phyloP scores from a whole-genome alignment of 1,140 invertebrate genomes.

The Wiebesia pumilae region DNA sequence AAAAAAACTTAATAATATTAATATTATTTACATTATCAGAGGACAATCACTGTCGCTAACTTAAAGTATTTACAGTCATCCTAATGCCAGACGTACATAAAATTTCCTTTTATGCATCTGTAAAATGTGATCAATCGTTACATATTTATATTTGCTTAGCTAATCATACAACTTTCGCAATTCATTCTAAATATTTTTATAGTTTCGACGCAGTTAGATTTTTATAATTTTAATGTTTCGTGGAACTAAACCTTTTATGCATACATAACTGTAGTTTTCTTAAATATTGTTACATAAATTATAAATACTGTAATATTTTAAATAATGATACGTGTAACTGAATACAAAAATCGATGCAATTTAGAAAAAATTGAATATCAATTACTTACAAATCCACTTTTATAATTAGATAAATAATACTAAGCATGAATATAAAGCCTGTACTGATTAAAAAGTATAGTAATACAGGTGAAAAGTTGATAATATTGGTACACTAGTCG shows the following conservation, averaged over 20 bases:
- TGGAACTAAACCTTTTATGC: constrained; percentile 23
- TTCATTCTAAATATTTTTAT: constrained; percentile 39
- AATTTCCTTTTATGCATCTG: constrained; percentile 9
- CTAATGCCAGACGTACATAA: constrained; percentile 43
- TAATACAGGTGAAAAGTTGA: no score
- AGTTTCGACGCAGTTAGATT: constrained; percentile 25
- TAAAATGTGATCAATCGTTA: constrained; percentile 38
- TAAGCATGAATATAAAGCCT: neutral
- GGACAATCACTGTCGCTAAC: constrained; percentile 27
- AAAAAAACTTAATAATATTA: constrained; percentile 26
- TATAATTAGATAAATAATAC: neutral
- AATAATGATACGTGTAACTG: no score
- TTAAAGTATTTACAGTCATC: constrained; percentile 41
- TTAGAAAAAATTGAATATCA: neutral
- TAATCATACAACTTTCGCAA: constrained; percentile 30
- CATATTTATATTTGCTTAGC: constrained; percentile 43
- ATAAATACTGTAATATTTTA: neutral
- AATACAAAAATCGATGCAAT: no score
- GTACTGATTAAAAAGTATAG: neutral
- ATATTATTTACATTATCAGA: constrained; percentile 46
- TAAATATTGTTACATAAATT: neutral
- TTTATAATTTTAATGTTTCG: constrained; percentile 17
- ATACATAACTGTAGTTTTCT: constrained; percentile 49
- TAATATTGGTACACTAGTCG: neutral
- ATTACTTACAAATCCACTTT: neutral